phyloP scores from a whole-genome alignment of 2,888 invertebrate species.

The Altica lythri region DNA sequence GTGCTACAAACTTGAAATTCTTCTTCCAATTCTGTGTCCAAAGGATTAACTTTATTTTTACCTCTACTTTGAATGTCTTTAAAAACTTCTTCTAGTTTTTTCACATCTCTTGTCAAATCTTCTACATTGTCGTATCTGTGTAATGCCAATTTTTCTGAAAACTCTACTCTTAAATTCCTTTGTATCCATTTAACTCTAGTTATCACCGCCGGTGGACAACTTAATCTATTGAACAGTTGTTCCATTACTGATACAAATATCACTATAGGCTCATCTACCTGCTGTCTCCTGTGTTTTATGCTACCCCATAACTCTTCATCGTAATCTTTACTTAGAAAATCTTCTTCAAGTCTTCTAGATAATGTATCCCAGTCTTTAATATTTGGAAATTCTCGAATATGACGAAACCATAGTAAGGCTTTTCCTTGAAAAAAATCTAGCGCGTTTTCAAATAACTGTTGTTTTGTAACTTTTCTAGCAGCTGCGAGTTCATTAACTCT shows the following conservation, averaged over 20 bases:
- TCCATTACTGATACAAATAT: constrained; percentile 18
- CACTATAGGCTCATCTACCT: constrained; percentile 10
- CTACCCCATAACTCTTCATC: constrained; percentile 15
- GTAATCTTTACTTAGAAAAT: constrained; percentile 22
- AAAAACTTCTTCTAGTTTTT: constrained; percentile 5
- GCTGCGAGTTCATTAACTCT: constrained; percentile 19
- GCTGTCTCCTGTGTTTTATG: constrained; percentile 16
- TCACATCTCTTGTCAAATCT: constrained; percentile 2
- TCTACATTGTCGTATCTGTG: not conserved
- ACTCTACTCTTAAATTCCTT: constrained; percentile 10
- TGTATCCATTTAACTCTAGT: constrained; percentile 17
- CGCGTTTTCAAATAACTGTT: constrained; percentile 12
- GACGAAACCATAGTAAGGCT: constrained; percentile 19
- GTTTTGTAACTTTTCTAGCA: constrained; percentile 18
- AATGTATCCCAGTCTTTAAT: constrained; percentile 21
- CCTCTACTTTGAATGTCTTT: not conserved
- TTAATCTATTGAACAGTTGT: constrained; percentile 11
- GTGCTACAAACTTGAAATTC: not conserved
- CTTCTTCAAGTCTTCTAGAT: constrained; percentile 2
- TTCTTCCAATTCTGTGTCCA: not conserved
- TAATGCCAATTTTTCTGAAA: constrained; percentile 9
- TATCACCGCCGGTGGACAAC: not conserved
- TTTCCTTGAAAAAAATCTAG: constrained; percentile 20
- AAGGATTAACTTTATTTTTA: not conserved
- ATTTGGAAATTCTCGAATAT: not conserved